A percentile compares a stretch with the other conserved stretches of the same genome.
Conservation (phyloP, 2,797 vertebrate species). For the Sebastes minor region DNA sequence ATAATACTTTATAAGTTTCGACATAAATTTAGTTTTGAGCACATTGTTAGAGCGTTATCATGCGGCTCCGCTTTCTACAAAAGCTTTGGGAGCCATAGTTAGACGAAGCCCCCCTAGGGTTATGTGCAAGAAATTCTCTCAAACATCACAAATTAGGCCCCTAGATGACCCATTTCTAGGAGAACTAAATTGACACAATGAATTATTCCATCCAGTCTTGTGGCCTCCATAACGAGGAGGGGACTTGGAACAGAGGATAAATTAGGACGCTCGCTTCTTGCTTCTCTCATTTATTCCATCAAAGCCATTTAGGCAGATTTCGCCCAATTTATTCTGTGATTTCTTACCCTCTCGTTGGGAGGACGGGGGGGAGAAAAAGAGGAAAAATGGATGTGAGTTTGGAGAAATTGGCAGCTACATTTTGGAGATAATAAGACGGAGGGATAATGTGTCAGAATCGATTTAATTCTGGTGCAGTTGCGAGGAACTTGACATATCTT, state of each 20-base stretch:
- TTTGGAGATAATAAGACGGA: slow-evolving; percentile 52
- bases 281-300: slow-evolving; percentile 67
- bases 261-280: slow-evolving; percentile 66
- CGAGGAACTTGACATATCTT: slow-evolving; percentile 20
- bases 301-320: slow-evolving; percentile 68
- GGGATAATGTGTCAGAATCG: slow-evolving; percentile 44
- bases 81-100: slow-evolving; percentile 52
- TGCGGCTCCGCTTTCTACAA: slow-evolving; percentile 42
- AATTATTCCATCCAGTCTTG: slow-evolving; percentile 72
- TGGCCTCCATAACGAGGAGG: slow-evolving; percentile 62
- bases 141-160: slow-evolving; percentile 77
- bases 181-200: slow-evolving; percentile 77
- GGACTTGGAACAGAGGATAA: slow-evolving; percentile 63
- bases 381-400: slow-evolving; percentile 27
- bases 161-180: slow-evolving; percentile 75
- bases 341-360: slow-evolving; percentile 49
- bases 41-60: slow-evolving; percentile 55
- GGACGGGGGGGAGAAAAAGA: neutral
- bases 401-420: slow-evolving; percentile 40
- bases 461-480: slow-evolving; percentile 34
- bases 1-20: slow-evolving; percentile 34
- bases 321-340: slow-evolving; percentile 65
- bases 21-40: slow-evolving; percentile 47
- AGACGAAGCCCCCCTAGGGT: slow-evolving; percentile 46
- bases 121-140: slow-evolving; percentile 47